These are phyloP conservation scores for Mystacornis crossleyi DNA, from an alignment of 2,113 vertebrate species.

Conservation along the genomic window DNA sequence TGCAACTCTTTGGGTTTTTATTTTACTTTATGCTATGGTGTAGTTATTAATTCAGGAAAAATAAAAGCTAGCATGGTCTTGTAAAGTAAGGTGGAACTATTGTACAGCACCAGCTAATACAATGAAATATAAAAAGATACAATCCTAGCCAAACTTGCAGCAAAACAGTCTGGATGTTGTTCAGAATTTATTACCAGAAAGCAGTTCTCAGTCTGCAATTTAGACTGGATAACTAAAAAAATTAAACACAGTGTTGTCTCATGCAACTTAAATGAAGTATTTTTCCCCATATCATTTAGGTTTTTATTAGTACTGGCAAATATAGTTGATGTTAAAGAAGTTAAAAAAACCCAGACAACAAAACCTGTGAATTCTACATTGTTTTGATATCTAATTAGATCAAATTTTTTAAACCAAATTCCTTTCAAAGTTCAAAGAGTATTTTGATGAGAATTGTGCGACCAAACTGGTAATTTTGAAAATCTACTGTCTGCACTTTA, in stretches of 20 bases:
- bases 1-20: neutral
- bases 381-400: neutral
- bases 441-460: neutral
- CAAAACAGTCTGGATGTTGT: neutral
- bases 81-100: neutral
- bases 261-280: neutral
- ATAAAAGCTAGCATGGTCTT: neutral
- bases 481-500: neutral
- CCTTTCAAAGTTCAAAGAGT: neutral
- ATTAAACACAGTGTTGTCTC: neutral
- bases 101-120: neutral
- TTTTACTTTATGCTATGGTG: neutral
- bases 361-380: neutral
- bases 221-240: neutral
- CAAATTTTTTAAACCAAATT: neutral
- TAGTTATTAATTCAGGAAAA: neutral
- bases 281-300: neutral
- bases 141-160: neutral
- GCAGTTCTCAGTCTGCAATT: neutral
- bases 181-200: neutral
- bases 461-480: neutral
- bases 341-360: fast-evolving
- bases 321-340: neutral
- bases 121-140: neutral
- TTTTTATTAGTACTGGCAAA: neutral